Percentiles rank a stretch among this genome's conserved stretches.
phyloP scores from a whole-genome alignment of 2,113 vertebrate genomes.

The Dipodomys merriami region DNA sequence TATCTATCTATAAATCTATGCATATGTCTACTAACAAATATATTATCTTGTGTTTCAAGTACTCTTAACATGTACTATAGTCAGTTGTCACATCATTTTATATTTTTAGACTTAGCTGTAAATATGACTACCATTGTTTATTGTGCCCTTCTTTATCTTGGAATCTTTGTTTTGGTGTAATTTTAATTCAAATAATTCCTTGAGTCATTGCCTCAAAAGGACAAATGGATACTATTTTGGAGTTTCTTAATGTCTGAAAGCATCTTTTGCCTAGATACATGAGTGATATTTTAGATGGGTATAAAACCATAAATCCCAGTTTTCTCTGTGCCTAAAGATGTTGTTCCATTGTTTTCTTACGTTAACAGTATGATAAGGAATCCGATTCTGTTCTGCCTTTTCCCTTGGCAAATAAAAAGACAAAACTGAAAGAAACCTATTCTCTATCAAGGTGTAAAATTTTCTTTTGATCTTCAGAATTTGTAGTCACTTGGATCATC shows the following conservation, averaged over 20 bases:
- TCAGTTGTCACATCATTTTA: conserved; percentile 27
- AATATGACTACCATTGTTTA: conserved; percentile 35
- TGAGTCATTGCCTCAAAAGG: background rate
- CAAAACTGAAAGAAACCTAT: conserved; percentile 28
- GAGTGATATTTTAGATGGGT: background rate
- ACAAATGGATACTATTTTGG: background rate
- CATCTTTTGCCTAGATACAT: background rate
- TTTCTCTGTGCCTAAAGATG: background rate
- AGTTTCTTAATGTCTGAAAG: background rate
- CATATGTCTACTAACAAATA: background rate
- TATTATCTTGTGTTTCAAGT: background rate
- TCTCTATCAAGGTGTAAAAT: background rate
- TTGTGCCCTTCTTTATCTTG: conserved; percentile 1
- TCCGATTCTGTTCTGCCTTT: background rate
- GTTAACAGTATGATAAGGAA: conserved; percentile 3
- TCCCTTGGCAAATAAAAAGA: conserved; percentile 34
- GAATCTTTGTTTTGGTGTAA: conserved; percentile 24
- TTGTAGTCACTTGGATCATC: background rate
- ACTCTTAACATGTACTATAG: background rate
- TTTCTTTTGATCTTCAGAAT: conserved; percentile 20
- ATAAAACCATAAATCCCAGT: background rate
- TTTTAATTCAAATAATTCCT: background rate
- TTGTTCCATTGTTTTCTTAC: background rate
- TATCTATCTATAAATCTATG: background rate
- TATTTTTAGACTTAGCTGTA: conserved; percentile 7